phyloP scores from a whole-genome alignment of 2,888 invertebrate species.

The Limnephilus marmoratus region DNA sequence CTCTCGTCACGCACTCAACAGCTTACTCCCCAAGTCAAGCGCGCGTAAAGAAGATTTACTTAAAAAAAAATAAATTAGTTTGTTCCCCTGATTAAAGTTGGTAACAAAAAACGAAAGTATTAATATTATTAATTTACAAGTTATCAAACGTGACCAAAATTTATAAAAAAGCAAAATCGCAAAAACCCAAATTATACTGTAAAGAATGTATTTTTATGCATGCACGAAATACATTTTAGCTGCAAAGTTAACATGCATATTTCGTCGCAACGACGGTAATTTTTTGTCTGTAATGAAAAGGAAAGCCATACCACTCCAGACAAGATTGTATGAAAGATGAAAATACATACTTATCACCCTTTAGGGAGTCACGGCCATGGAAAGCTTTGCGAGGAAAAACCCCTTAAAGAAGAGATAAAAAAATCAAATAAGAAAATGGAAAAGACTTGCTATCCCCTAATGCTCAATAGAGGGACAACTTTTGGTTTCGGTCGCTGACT shows the following conservation, averaged over 20 bases:
- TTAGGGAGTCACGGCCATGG: not conserved
- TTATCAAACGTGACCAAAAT: too few species aligned
- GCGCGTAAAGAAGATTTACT: too few species aligned
- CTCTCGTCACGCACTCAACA: too few species aligned
- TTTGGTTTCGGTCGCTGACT: conserved; percentile 11
- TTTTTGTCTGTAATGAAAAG: not conserved
- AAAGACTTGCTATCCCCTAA: conserved; percentile 40
- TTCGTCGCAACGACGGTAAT: not conserved
- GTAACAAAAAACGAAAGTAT: too few species aligned
- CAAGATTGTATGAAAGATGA: not conserved
- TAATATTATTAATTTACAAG: too few species aligned
- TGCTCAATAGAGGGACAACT: conserved; percentile 8
- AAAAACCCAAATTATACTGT: too few species aligned
- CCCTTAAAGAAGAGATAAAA: conserved; percentile 54
- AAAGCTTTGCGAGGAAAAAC: conserved; percentile 41
- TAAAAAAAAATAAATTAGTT: too few species aligned
- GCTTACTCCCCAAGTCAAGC: too few species aligned
- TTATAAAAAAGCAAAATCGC: too few species aligned
- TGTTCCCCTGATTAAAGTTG: too few species aligned
- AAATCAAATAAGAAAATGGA: conserved; percentile 61
- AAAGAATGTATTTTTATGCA: not conserved
- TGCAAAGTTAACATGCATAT: not conserved
- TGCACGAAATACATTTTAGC: not conserved
- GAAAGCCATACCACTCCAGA: not conserved
- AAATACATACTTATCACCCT: conserved; percentile 28